phyloP scores from a whole-genome alignment of 2,888 invertebrate species.

The Amiota communis region DNA sequence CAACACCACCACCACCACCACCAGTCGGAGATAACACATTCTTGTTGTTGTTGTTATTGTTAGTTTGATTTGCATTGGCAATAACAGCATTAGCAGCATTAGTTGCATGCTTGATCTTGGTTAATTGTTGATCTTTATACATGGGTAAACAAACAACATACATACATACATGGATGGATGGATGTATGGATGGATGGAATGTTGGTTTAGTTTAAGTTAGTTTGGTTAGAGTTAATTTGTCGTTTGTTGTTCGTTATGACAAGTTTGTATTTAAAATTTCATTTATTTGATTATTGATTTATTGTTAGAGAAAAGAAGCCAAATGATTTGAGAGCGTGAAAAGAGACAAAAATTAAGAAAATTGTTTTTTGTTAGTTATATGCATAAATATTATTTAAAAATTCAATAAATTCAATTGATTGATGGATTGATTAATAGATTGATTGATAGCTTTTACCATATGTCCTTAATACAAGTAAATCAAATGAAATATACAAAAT shows the following conservation, averaged over 20 bases:
- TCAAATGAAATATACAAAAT: no score
- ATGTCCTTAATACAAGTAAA: no score
- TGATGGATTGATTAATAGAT: no score
- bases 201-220: constrained; percentile 37
- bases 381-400: background rate
- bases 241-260: no score
- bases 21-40: no score
- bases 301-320: no score
- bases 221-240: no score
- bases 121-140: constrained; percentile 57
- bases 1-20: background rate
- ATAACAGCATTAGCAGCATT: constrained; percentile 46
- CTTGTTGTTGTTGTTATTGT: constrained; percentile 20
- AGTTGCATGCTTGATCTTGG: constrained; percentile 51
- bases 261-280: constrained; percentile 7
- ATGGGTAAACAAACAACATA: no score
- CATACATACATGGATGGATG: no score
- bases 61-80: constrained; percentile 3
- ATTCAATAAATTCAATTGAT: no score
- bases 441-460: no score
- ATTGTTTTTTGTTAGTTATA: constrained; percentile 7
- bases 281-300: constrained; percentile 37
- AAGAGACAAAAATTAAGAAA: background rate
- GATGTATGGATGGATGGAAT: background rate
- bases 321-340: constrained; percentile 28